Percentiles rank a stretch among this genome's conserved stretches.
phyloP scores from a whole-genome alignment of 2,113 vertebrate species.

The Origma solitaria region DNA sequence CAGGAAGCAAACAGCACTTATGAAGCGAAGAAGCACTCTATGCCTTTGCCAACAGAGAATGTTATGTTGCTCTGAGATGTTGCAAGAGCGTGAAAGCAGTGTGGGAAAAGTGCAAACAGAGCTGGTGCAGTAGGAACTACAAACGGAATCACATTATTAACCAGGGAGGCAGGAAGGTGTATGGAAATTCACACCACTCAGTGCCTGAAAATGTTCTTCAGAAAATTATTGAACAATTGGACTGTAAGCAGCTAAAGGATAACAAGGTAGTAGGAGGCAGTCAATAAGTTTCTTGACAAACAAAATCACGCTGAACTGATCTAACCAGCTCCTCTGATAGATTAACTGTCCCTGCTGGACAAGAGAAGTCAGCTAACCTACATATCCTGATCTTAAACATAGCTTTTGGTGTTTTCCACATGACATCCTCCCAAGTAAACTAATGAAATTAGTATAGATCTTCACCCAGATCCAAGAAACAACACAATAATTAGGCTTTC shows the following conservation, averaged over 20 bases:
- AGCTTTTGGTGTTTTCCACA: neutral
- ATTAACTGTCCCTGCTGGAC: neutral
- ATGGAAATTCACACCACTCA: neutral
- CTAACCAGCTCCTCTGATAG: neutral
- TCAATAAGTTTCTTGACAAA: neutral
- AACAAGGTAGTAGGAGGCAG: neutral
- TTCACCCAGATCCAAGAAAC: neutral
- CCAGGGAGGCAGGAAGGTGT: neutral
- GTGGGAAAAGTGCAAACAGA: slow-evolving; percentile 28
- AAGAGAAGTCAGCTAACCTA: neutral
- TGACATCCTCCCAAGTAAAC: neutral
- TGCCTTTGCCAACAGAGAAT: slow-evolving; percentile 30
- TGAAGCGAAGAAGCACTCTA: neutral
- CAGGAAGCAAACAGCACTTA: slow-evolving; percentile 34
- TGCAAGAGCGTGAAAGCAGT: slow-evolving; percentile 30
- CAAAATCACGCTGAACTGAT: neutral
- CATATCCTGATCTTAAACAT: neutral
- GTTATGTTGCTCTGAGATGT: slow-evolving; percentile 18
- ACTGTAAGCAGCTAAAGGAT: neutral
- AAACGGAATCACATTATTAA: neutral
- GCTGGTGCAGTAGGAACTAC: neutral
- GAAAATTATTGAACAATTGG: neutral
- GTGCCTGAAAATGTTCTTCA: neutral
- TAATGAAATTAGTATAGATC: neutral
- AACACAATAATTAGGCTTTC: neutral